phyloP scores from a whole-genome alignment of 2,797 vertebrate genomes.

The Coilia nasus region DNA sequence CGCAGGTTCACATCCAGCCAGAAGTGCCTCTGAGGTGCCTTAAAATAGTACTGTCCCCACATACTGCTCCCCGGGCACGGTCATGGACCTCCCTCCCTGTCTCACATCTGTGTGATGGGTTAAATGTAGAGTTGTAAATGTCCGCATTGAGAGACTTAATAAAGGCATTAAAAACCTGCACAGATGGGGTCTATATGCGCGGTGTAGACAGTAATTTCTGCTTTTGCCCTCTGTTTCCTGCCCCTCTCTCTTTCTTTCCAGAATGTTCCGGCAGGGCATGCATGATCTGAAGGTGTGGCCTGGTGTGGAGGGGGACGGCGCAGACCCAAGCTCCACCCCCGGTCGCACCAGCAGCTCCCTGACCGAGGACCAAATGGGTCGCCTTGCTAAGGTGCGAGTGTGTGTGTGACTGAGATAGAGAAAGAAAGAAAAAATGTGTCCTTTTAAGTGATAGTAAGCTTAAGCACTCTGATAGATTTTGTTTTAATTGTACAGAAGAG shows the following conservation, averaged over 20 bases:
- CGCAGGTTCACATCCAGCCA: no score
- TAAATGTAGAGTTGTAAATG: no score
- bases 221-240: not conserved
- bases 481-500: not conserved
- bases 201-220: not conserved
- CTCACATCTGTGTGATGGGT: no score
- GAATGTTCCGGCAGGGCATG: conserved; percentile 99
- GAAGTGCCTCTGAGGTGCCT: no score
- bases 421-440: not conserved
- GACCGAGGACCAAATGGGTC: conserved; percentile 96
- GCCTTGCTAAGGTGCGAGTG: conserved; percentile 89
- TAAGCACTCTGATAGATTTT: not conserved
- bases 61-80: no score
- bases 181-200: no score
- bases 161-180: no score
- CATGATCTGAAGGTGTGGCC: conserved; percentile 99
- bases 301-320: conserved; percentile 92
- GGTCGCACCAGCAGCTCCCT: conserved; percentile 92
- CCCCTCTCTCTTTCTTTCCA: conserved; percentile 53
- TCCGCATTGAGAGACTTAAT: no score
- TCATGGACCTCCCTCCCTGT: no score
- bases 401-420: not conserved
- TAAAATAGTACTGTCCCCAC: no score
- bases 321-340: conserved; percentile 90
- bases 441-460: no score